Conservation (phyloP, 2,113 vertebrate species). For the Podarcis muralis region DNA sequence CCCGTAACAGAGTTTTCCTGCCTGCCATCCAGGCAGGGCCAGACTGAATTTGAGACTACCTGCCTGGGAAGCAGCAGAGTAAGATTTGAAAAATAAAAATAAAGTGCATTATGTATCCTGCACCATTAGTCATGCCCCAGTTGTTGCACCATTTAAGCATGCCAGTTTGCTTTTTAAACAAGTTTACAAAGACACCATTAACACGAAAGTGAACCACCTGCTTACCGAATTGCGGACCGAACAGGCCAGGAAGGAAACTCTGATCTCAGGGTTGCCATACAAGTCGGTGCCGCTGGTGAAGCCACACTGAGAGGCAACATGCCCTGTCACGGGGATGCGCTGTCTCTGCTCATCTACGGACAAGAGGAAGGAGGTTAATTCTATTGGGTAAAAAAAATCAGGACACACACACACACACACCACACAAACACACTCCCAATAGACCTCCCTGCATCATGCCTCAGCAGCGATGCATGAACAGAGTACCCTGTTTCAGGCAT, state of each 20-base stretch:
- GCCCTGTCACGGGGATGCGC: not conserved
- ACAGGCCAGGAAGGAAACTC: conserved; percentile 46
- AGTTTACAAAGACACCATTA: too few relatives aligned
- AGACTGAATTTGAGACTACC: too few relatives aligned
- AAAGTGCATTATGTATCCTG: not conserved
- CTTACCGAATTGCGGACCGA: conserved; percentile 34
- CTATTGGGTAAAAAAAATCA: too few relatives aligned
- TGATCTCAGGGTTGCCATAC: conserved; percentile 30
- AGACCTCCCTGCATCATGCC: not conserved
- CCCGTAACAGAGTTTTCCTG: too few relatives aligned
- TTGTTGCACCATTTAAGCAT: not conserved
- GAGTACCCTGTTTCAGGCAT: too few relatives aligned
- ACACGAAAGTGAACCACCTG: too few relatives aligned
- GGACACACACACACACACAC: too few relatives aligned
- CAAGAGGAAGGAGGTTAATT: not conserved
- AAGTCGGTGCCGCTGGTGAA: conserved; percentile 18
- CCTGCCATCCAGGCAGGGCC: too few relatives aligned
- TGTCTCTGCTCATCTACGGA: not conserved
- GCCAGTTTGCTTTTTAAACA: not conserved
- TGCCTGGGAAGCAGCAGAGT: too few relatives aligned
- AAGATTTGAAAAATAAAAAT: too few relatives aligned
- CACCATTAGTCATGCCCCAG: not conserved
- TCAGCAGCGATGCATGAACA: too few relatives aligned
- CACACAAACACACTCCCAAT: not conserved
- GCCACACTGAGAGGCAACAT: conserved; percentile 35